Base-by-base conservation (phyloP, 2,113 vertebrate genomes). In the Nesoenas mayeri region DNA sequence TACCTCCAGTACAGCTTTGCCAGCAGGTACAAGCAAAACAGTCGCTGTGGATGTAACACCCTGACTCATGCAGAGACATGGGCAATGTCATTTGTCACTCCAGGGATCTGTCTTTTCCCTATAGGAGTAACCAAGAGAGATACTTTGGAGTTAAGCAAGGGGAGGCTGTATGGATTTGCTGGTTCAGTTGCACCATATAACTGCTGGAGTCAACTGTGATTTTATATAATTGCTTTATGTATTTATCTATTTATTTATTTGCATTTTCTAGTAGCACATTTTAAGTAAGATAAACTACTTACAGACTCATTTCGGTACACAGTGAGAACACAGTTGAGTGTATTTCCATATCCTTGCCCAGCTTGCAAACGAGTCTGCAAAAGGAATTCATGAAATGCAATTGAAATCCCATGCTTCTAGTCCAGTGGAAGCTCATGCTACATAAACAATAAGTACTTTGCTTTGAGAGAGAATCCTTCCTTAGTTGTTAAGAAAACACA, bases 301-400 rank as follows among this genome's bases (percentile, higher is more conserved):
- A 99, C 99, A 79, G 98, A 98, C 94, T 99, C 99, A 84, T 98
- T 99, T 97, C 95, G 98, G 97, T 99, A 99, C 95, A 99, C 98
- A 11, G 73, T 98, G 64, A 98, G 96, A 85, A 99, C 92, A 85
- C 99, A 99, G 95, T 97, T 98, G 7, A 99, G 40, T 6, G 97
- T 98, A 95, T 97, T 99, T 74, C 96, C 97, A 50, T 99, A 99
- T 85, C 98, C 98, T 34, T 98, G 93, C 5, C 99, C 99, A 15
- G 99, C 99, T 97, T 99, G 99, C 78, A 99, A 97, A 48, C 99
- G 98, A 50, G 99, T 99, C 99, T 99, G 97, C 8, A 88, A 95
- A 97, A 97, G 15, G 85, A 53, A 94, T 87, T 82, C 38, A 58
- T 42, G 32, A 93, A 95, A 95, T 2, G 12, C 8, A 8, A 71